phyloP scores from a whole-genome alignment of 92 coral and sea anemone species.

The Palythoa grandis region DNA sequence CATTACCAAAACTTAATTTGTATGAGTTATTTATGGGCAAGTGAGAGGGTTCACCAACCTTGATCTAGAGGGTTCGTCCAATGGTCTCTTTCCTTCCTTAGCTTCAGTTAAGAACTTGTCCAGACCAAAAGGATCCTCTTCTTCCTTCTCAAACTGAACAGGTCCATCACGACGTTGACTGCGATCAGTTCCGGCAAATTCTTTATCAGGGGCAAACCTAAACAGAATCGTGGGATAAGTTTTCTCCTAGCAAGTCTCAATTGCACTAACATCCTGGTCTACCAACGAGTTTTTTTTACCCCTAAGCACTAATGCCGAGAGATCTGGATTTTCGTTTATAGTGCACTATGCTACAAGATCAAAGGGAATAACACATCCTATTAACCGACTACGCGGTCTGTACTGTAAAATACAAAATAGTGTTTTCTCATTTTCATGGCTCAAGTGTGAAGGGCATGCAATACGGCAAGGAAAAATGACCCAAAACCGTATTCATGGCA shows the following conservation, averaged over 20 bases:
- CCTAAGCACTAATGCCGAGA: no score
- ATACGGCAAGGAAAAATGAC: no score
- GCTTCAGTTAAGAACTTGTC: conserved; percentile 99
- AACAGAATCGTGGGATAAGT: neutral
- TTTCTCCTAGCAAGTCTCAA: neutral
- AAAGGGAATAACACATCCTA: no score
- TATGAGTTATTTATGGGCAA: no score
- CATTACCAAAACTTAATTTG: neutral
- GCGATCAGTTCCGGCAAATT: conserved; percentile 97
- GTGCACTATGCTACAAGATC: no score
- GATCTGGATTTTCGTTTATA: no score
- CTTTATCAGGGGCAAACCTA: conserved; percentile 95
- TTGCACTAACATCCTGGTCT: neutral
- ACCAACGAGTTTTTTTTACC: no score
- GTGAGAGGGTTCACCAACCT: conserved; percentile 34
- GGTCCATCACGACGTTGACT: conserved; percentile 98
- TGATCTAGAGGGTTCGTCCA: conserved; percentile 91
- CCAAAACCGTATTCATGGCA: no score
- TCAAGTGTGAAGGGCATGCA: no score
- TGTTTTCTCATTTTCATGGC: no score
- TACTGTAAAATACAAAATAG: no score
- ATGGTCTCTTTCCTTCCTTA: conserved; percentile 93
- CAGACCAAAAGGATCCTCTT: conserved; percentile 96
- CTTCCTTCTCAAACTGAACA: conserved; percentile 97
- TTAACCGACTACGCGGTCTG: no score